Conservation (phyloP, 2,888 invertebrate species). For the Drosophila monieri region DNA sequence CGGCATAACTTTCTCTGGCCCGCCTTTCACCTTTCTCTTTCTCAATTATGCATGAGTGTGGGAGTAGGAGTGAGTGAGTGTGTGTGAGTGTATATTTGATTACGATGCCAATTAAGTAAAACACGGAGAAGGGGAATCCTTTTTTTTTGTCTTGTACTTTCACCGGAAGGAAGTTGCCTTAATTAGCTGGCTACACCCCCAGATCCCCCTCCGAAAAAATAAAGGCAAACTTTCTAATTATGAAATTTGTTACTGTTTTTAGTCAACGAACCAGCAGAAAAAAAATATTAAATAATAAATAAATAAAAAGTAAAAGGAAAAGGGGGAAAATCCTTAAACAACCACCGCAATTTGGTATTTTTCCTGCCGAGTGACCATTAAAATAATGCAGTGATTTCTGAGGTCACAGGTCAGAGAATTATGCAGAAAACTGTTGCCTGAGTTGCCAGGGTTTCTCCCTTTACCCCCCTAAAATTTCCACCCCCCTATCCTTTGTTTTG, state of each 20-base stretch:
- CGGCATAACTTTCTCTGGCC: conserved; percentile 14
- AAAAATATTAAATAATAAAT: not conserved
- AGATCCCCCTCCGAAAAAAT: not conserved
- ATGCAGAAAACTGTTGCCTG: conserved; percentile 40
- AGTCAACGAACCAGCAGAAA: not conserved
- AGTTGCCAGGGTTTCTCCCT: not conserved
- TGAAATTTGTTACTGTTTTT: conserved; percentile 25
- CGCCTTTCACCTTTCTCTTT: conserved; percentile 36
- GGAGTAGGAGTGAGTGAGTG: conserved; percentile 26
- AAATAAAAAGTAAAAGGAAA: not conserved
- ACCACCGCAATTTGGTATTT: not conserved
- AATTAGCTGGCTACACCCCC: conserved; percentile 51
- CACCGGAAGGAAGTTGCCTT: conserved; percentile 52
- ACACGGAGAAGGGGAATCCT: not conserved
- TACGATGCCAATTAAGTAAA: conserved; percentile 66
- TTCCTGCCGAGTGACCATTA: conserved; percentile 49
- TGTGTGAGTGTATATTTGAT: conserved; percentile 57
- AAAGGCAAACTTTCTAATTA: conserved; percentile 68
- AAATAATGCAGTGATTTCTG: conserved; percentile 76
- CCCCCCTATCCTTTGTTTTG: conserved; percentile 14
- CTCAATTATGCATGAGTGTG: conserved; percentile 77
- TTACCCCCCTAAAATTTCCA: not conserved
- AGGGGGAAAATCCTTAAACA: not conserved
- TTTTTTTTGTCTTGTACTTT: conserved; percentile 10
- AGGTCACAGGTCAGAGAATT: conserved; percentile 56